These are phyloP conservation scores for Synanthedon formicaeformis DNA, from an alignment of 2,888 invertebrate species.

Conservation along the genomic window DNA sequence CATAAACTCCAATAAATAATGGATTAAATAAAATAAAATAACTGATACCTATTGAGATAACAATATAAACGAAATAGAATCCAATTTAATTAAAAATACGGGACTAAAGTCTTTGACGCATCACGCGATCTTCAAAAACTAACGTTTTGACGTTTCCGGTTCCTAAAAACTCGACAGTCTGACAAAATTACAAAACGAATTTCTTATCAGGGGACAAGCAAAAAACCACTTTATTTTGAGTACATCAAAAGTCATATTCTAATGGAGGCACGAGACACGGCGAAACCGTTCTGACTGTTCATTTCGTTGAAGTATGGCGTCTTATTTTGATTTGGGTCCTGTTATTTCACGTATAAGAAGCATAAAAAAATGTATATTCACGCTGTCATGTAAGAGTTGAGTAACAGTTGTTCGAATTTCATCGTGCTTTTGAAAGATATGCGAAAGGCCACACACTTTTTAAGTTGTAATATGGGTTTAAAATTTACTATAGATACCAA, in stretches of 20 bases:
- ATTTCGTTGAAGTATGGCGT: conserved; percentile 27
- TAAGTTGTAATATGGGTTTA: too few relatives aligned
- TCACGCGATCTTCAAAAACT: conserved; percentile 45
- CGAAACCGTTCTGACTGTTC: conserved; percentile 3
- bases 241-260: conserved; percentile 4
- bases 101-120: conserved; percentile 19
- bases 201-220: not conserved
- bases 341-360: conserved; percentile 26
- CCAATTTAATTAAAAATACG: conserved; percentile 5
- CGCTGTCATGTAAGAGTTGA: not conserved
- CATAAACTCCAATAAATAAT: too few relatives aligned
- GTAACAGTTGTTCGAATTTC: conserved; percentile 18
- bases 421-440: not conserved
- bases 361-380: not conserved
- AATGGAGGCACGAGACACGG: not conserved
- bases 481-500: too few relatives aligned
- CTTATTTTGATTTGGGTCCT: conserved; percentile 47
- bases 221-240: too few relatives aligned
- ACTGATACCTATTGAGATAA: not conserved
- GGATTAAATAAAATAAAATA: too few relatives aligned
- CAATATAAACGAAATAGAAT: not conserved
- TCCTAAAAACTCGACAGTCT: conserved; percentile 39
- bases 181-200: conserved; percentile 6
- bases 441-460: not conserved
- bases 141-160: conserved; percentile 53